A percentile compares a stretch with the other conserved stretches of the same genome.
phyloP scores from a whole-genome alignment of 2,888 invertebrate genomes.

The Bursaphelenchus okinawaensis region DNA sequence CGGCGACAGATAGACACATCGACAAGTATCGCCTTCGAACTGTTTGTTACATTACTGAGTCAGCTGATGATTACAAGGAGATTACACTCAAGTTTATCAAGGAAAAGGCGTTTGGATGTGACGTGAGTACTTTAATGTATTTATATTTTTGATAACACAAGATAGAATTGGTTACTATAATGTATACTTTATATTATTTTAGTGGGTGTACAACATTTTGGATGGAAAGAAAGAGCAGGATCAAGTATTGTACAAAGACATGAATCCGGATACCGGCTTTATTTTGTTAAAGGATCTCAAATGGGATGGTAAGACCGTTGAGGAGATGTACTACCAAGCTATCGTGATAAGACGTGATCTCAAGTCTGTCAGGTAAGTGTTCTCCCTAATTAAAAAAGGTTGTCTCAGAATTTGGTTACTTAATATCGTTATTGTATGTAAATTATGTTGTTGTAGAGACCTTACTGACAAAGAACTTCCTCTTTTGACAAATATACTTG shows the following conservation, averaged over 20 bases:
- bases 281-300: conserved; percentile 86
- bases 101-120: conserved; percentile 58
- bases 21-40: conserved; percentile 75
- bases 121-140: no score
- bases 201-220: conserved; percentile 93
- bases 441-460: conserved; percentile 63
- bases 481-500: conserved; percentile 74
- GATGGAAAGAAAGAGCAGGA: conserved; percentile 84
- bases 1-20: conserved; percentile 86
- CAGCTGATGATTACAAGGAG: conserved; percentile 72
- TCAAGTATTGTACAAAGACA: conserved; percentile 76
- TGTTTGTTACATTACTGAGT: conserved; percentile 75
- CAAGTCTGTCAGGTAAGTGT: conserved; percentile 69
- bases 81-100: conserved; percentile 74
- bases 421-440: no score
- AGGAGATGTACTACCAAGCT: conserved; percentile 78
- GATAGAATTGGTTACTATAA: background rate
- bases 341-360: conserved; percentile 72
- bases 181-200: conserved; percentile 1
- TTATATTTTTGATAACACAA: no score
- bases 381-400: background rate
- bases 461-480: conserved; percentile 73
- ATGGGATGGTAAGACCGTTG: conserved; percentile 77
- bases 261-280: conserved; percentile 75
- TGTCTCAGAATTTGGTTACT: background rate